phyloP scores from a whole-genome alignment of 1,140 invertebrate species.

The Anastrepha ludens region DNA sequence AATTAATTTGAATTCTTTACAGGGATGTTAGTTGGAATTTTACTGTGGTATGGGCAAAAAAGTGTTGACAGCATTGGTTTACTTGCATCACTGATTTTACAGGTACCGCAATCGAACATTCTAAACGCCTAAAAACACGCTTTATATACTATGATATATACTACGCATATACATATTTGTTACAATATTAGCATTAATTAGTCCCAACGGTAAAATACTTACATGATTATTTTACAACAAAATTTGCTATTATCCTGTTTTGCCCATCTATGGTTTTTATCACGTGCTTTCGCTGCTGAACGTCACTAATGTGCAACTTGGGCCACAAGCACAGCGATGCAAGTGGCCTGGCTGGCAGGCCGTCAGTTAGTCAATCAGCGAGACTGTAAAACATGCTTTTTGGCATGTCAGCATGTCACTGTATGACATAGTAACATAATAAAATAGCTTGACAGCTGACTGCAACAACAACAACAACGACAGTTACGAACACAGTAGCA shows the following conservation, averaged over 20 bases:
- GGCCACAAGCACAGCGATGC: background rate
- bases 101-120: too few relatives aligned
- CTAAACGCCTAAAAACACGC: too few relatives aligned
- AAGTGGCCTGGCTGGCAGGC: background rate
- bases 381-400: slow-evolving; percentile 45
- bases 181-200: background rate
- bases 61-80: too few relatives aligned
- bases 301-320: slow-evolving; percentile 29
- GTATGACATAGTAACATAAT: slow-evolving; percentile 52
- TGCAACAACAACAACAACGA: slow-evolving; percentile 3
- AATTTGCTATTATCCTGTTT: background rate
- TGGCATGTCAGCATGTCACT: slow-evolving; percentile 50
- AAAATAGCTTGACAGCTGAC: slow-evolving; percentile 41
- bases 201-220: background rate
- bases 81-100: too few relatives aligned
- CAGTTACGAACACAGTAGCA: slow-evolving; percentile 1
- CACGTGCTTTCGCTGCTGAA: background rate
- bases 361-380: slow-evolving; percentile 49
- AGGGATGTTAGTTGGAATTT: too few relatives aligned
- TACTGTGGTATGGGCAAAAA: too few relatives aligned
- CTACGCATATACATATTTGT: too few relatives aligned
- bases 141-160: too few relatives aligned
- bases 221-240: background rate
- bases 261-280: slow-evolving; percentile 9
- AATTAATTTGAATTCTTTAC: too few relatives aligned